Evolutionary conservation across 1,140 invertebrate species (phyloP), one percentile per base, ranked within the genome.

Genomic region (Asobara japonica): DNA sequence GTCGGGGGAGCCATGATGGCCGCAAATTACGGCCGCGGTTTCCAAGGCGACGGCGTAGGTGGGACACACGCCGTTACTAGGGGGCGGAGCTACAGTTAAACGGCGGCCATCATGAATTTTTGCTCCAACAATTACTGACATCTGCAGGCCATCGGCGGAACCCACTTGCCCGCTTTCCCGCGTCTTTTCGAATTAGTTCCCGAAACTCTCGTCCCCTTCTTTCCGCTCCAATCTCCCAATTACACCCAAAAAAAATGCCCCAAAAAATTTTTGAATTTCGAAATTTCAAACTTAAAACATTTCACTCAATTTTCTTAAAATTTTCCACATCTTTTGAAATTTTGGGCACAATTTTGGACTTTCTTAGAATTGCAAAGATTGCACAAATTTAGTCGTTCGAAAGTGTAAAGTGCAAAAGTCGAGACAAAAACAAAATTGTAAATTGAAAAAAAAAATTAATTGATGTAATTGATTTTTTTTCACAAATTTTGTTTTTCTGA

Each of bases 1-100:
- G 83, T 85, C 82, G 74, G 29, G n/a, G 72, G 64, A 27, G 51
- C 20, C 77, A 86, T 84, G 75, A 87, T 86, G 85, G 85, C 82
- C 76, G 83, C 72, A 68, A 22, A 51, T 16, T 11, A n/a, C 30
- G 8, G n/a, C n/a, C 11, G 5, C 4, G 27, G 84, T 86, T 78
- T 70, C 78, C 79, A 78, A 78, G 80, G 79, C 66, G 73, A 86
- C 84, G 18, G 65, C 60, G 69, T 61, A 71, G 84, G 83, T 80
- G 84, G 81, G 74, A 69, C 77, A 65, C 11, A 11, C 8, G 66
- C 18, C n/a, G 27, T 38, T 68, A 11, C 27, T n/a, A 67, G 56
- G 77, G 62, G 84, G 83, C 76, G 82, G 81, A 71, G 81, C 77
- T 60, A 72, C 11, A 13, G 0, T 8, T 7, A 2, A 0, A 3